Evolutionary conservation across 2,113 vertebrate genomes (phyloP).

Genomic region (Bettongia penicillata): DNA sequence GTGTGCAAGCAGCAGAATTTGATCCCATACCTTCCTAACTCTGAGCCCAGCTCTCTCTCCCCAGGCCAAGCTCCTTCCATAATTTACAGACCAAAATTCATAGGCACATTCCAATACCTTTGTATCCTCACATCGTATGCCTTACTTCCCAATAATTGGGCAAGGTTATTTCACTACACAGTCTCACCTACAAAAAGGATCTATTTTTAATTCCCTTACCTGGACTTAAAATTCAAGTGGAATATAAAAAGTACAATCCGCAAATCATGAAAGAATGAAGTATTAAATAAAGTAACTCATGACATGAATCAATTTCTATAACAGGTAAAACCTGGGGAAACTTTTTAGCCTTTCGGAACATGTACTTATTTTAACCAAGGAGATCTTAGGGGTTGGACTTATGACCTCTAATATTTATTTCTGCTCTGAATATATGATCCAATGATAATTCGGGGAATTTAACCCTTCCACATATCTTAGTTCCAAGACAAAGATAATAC

Average conservation of each 20-base stretch:
- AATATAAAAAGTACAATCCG: not conserved
- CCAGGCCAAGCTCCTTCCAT: not conserved
- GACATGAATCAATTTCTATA: not conserved
- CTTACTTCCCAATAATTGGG: not conserved
- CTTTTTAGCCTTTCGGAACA: not conserved
- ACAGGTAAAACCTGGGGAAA: not conserved
- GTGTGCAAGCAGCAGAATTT: not conserved
- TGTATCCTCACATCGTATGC: not conserved
- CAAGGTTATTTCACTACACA: not conserved
- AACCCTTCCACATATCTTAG: not conserved
- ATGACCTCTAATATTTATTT: not conserved
- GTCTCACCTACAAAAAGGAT: not conserved
- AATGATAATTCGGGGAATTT: not conserved
- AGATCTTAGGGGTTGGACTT: not conserved
- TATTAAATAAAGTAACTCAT: not conserved
- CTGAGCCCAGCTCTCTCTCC: not conserved
- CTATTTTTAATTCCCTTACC: not conserved
- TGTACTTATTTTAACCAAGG: not conserved
- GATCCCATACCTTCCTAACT: not conserved
- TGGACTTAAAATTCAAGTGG: not conserved
- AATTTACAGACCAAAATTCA: not conserved
- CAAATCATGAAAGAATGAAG: not conserved
- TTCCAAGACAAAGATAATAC: not conserved
- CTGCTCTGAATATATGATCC: not conserved
- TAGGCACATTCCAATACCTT: not conserved